These are phyloP conservation scores for Champsocephalus gunnari DNA, from an alignment of 2,797 vertebrate species.

Conservation along the genomic window DNA sequence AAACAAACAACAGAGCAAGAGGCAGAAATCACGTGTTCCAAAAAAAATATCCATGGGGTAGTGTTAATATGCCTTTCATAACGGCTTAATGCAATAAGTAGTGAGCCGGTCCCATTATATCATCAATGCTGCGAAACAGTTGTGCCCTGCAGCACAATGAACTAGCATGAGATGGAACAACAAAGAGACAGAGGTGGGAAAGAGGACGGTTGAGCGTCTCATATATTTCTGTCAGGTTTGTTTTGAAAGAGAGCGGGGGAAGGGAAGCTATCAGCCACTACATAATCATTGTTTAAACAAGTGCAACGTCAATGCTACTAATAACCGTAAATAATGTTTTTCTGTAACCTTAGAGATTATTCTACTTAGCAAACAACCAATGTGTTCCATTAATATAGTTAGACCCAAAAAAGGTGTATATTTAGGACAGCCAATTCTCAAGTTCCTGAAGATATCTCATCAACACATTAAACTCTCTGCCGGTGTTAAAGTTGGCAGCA, in stretches of 20 bases:
- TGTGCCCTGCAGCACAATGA: conserved; percentile 66
- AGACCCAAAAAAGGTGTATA: background rate
- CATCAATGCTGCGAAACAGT: conserved; percentile 48
- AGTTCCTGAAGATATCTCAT: background rate
- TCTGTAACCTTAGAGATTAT: background rate
- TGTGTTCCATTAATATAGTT: background rate
- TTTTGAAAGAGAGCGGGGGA: conserved; percentile 67
- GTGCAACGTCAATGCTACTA: conserved; percentile 21
- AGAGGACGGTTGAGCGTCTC: conserved; percentile 48
- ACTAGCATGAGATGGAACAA: conserved; percentile 35
- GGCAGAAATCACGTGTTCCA: conserved; percentile 7
- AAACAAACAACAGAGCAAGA: conserved; percentile 40
- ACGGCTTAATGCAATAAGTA: background rate
- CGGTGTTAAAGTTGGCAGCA: conserved; percentile 4
- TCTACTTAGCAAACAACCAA: background rate
- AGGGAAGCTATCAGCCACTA: conserved; percentile 34
- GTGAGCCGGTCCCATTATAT: conserved; percentile 24
- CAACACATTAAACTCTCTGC: background rate
- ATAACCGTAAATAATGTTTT: conserved; percentile 14
- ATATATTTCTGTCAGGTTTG: conserved; percentile 75
- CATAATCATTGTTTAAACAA: conserved; percentile 31
- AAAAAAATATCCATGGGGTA: conserved; percentile 5
- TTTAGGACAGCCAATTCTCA: background rate
- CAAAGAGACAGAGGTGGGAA: conserved; percentile 45
- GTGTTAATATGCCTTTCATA: conserved; percentile 14